A percentile compares a stretch with the other conserved stretches of the same genome.
Conservation (phyloP, 30 jellyfish, hydroid and myxozoan genomes). For the Cassiopea andromeda region DNA sequence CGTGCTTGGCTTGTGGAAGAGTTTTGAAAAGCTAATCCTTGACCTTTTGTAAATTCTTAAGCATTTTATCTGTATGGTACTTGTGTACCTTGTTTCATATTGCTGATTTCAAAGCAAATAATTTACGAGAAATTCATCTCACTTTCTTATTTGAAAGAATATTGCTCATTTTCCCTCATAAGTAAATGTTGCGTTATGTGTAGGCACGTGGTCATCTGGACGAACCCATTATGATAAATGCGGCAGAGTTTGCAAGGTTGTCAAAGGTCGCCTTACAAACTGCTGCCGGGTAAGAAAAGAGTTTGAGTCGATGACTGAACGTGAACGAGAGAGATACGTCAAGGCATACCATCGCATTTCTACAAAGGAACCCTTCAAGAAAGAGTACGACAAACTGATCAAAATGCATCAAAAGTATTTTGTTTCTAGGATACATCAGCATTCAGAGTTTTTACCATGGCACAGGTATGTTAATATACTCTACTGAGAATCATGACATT, state of each 20-base stretch:
- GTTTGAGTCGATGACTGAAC: slow-evolving; percentile 45
- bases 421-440: slow-evolving; percentile 45
- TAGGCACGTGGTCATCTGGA: not conserved
- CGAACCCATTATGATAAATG: not conserved
- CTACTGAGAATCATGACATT: not conserved
- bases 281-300: slow-evolving; percentile 64
- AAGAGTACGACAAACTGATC: slow-evolving; percentile 32
- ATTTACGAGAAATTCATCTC: too few species aligned
- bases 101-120: too few species aligned
- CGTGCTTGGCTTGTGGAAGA: too few species aligned
- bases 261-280: slow-evolving; percentile 43
- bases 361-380: slow-evolving; percentile 44
- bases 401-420: slow-evolving; percentile 40
- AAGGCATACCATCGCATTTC: slow-evolving; percentile 29
- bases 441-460: slow-evolving; percentile 75
- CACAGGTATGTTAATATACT: slow-evolving; percentile 32
- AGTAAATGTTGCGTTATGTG: not conserved
- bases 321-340: slow-evolving; percentile 23
- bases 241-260: slow-evolving; percentile 42
- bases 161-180: not conserved
- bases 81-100: too few species aligned
- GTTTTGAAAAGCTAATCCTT: too few species aligned
- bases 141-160: too few species aligned
- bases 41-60: too few species aligned
- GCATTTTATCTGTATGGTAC: too few species aligned